These are phyloP conservation scores for Nipponia nippon DNA, from an alignment of 2,113 vertebrate genomes.

Conservation along the genomic window DNA sequence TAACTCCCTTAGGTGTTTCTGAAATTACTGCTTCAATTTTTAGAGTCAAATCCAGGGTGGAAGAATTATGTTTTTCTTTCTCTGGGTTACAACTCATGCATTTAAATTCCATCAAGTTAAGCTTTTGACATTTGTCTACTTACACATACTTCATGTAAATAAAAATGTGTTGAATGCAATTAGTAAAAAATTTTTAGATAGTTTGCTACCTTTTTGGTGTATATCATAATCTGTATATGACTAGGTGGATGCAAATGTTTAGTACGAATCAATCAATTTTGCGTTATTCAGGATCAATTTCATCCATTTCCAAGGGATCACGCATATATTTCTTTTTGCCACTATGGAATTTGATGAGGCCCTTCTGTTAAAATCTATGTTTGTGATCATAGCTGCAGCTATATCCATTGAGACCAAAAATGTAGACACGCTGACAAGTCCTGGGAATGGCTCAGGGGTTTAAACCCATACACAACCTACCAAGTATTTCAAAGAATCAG, in stretches of 20 bases:
- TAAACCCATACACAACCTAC: neutral
- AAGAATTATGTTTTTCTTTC: neutral
- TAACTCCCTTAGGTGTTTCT: neutral
- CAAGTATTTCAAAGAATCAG: neutral
- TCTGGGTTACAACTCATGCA: neutral
- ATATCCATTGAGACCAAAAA: neutral
- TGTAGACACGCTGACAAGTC: neutral
- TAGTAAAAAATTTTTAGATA: neutral
- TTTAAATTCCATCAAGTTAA: conserved; percentile 3
- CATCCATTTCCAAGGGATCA: neutral
- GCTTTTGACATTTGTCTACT: neutral
- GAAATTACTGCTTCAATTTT: conserved; percentile 9
- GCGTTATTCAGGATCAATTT: neutral
- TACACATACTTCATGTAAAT: neutral
- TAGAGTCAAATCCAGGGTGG: neutral
- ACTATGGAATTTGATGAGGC: neutral
- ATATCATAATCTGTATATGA: neutral
- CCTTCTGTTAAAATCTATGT: neutral
- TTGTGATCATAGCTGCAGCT: neutral
- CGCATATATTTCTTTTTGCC: neutral
- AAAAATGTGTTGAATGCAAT: neutral
- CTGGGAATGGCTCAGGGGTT: neutral
- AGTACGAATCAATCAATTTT: neutral
- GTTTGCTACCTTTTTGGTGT: neutral
- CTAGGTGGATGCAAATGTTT: neutral